Evolutionary conservation across 2,888 invertebrate genomes (phyloP).

Genomic region (Cephonodes hylas): DNA sequence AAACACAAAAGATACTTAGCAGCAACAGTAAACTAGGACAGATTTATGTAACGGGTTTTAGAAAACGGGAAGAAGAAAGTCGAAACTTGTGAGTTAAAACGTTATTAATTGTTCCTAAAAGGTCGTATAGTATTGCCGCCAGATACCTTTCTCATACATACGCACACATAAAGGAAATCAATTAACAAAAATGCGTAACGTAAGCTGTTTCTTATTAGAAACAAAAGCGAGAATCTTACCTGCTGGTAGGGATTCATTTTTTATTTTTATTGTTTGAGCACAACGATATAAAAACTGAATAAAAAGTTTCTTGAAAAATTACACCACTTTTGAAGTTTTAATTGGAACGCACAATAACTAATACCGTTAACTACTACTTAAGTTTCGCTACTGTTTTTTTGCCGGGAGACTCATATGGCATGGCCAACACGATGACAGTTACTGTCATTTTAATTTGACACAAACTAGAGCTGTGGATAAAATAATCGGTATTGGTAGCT

Average conservation of each 20-base stretch:
- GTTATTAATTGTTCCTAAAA: neutral
- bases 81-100: neutral
- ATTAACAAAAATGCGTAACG: neutral
- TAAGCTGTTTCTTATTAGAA: neutral
- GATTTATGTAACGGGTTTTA: neutral
- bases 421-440: neutral
- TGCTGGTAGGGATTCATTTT: slow-evolving; percentile 31
- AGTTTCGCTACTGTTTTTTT: neutral
- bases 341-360: neutral
- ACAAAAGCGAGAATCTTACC: slow-evolving; percentile 31
- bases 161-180: neutral
- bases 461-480: neutral
- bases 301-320: neutral
- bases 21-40: neutral
- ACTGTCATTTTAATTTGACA: neutral
- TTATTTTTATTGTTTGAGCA: slow-evolving; percentile 6
- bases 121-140: neutral
- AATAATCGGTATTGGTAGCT: neutral
- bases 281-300: neutral
- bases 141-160: neutral
- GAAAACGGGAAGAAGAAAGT: too few species aligned
- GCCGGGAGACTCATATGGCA: neutral
- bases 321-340: neutral
- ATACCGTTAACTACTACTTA: neutral
- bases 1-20: neutral